These are phyloP conservation scores for Dryococelus australis DNA, from an alignment of 2,888 invertebrate species.

Conservation along the genomic window DNA sequence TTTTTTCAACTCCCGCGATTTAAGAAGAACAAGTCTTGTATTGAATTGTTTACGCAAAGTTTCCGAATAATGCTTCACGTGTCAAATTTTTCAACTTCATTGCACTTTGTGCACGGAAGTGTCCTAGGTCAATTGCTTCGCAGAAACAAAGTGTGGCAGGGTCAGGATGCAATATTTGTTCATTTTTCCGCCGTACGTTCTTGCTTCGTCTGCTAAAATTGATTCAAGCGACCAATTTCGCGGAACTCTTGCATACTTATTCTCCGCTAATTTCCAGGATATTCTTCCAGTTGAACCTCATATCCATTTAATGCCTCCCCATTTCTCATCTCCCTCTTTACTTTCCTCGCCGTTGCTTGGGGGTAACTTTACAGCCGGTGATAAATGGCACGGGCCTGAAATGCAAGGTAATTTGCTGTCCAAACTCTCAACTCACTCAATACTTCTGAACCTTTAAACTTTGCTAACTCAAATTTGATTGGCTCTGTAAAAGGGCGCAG, in stretches of 20 bases:
- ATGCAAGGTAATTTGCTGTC: slow-evolving; percentile 45
- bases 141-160: too few species aligned
- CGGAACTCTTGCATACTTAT: neutral
- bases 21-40: too few species aligned
- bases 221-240: neutral
- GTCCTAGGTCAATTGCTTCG: too few species aligned
- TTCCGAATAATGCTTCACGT: too few species aligned
- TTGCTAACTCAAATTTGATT: slow-evolving; percentile 44
- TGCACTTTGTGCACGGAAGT: too few species aligned
- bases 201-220: neutral
- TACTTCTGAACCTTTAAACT: slow-evolving; percentile 43
- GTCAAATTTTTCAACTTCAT: too few species aligned
- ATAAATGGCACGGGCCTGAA: slow-evolving; percentile 37
- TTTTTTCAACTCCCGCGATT: too few species aligned
- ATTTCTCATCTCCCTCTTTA: neutral
- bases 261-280: neutral
- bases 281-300: neutral
- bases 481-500: slow-evolving; percentile 38
- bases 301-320: neutral
- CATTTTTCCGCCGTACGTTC: too few species aligned
- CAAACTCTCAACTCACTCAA: slow-evolving; percentile 42
- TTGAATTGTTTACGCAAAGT: too few species aligned
- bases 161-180: neutral
- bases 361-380: slow-evolving; percentile 29
- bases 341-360: neutral